phyloP scores from a whole-genome alignment of 1,140 invertebrate genomes.

The Armadillidium nasatum region DNA sequence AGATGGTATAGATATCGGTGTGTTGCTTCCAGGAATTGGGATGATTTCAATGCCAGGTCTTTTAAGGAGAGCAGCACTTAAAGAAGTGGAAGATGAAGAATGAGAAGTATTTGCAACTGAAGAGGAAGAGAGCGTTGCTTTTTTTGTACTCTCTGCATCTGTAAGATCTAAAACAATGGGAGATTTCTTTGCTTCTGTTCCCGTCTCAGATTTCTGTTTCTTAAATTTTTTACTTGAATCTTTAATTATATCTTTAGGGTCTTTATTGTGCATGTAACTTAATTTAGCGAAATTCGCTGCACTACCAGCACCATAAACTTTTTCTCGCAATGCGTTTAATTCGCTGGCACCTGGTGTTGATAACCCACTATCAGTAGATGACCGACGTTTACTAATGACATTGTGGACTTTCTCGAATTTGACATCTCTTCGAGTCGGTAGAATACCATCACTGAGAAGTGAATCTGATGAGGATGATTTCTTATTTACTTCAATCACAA shows the following conservation, averaged over 20 bases:
- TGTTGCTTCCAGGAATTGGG: conserved; percentile 59
- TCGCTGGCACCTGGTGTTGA: conserved; percentile 37
- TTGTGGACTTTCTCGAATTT: conserved; percentile 39
- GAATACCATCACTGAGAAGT: conserved; percentile 23
- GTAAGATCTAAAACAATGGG: conserved; percentile 48
- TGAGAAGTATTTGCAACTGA: conserved; percentile 53
- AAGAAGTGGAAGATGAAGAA: conserved; percentile 30
- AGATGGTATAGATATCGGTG: conserved; percentile 62
- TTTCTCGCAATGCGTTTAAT: conserved; percentile 40
- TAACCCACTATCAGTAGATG: conserved; percentile 36
- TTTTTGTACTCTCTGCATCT: conserved; percentile 45
- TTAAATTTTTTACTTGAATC: conserved; percentile 41
- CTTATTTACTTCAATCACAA: conserved; percentile 39
- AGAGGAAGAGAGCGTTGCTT: conserved; percentile 59
- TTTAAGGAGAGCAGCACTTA: conserved; percentile 56
- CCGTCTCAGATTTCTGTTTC: conserved; percentile 32
- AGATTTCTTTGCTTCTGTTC: conserved; percentile 37
- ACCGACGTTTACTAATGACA: conserved; percentile 39
- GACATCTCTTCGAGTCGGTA: conserved; percentile 31
- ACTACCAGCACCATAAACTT: conserved; percentile 43
- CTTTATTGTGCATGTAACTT: conserved; percentile 29
- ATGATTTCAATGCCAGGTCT: conserved; percentile 75
- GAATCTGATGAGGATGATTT: conserved; percentile 32
- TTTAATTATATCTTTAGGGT: conserved; percentile 31
- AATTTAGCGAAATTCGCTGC: conserved; percentile 42